phyloP scores from a whole-genome alignment of 2,888 invertebrate species.

The Lepidochrysops patricia region DNA sequence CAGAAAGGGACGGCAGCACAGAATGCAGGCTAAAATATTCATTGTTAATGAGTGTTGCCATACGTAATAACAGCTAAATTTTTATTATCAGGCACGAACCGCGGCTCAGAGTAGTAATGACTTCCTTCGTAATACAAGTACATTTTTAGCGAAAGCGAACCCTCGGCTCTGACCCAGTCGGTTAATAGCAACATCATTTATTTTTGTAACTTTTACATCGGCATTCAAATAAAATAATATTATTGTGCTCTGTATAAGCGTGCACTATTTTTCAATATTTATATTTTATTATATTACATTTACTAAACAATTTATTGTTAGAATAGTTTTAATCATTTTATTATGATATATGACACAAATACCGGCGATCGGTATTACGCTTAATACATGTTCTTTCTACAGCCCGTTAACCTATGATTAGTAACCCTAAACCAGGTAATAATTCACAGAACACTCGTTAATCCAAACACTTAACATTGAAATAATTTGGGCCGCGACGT shows the following conservation, averaged over 20 bases:
- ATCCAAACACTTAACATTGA: neutral
- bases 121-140: slow-evolving; percentile 1
- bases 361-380: too few relatives aligned
- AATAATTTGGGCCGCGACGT: neutral
- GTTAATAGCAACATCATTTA: neutral
- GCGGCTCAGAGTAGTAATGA: neutral
- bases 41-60: slow-evolving; percentile 3
- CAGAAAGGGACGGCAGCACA: neutral
- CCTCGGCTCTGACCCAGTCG: neutral
- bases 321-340: too few relatives aligned
- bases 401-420: too few relatives aligned
- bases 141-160: neutral
- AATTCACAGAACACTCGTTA: neutral
- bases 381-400: too few relatives aligned
- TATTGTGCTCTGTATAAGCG: too few relatives aligned
- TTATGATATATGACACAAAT: too few relatives aligned
- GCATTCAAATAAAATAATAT: too few relatives aligned
- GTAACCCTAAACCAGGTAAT: neutral
- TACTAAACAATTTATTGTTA: too few relatives aligned
- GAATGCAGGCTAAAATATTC: neutral
- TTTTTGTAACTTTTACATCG: neutral
- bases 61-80: slow-evolving; percentile 3
- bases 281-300: too few relatives aligned
- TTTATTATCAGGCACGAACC: slow-evolving; percentile 5
- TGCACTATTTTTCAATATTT: too few relatives aligned